phyloP scores from a whole-genome alignment of 2,888 invertebrate species.

The Cyclophora albipunctata region DNA sequence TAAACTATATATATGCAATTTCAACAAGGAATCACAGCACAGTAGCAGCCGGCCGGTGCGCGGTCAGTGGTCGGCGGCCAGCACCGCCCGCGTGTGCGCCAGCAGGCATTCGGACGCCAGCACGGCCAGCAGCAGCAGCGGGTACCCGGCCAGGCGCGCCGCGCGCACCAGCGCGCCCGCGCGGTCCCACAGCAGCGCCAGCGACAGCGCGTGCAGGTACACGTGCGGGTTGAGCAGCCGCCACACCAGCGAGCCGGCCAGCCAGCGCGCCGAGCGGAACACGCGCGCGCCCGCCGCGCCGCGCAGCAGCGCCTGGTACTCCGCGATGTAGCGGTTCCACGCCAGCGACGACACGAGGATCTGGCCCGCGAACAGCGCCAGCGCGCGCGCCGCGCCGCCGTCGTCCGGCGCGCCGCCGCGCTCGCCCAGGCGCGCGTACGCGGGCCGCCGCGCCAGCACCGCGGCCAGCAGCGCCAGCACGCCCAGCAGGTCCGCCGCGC shows the following conservation, averaged over 20 bases:
- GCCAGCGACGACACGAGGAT: constrained; percentile 83
- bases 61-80: too few species aligned
- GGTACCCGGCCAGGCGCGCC: constrained; percentile 82
- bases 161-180: constrained; percentile 84
- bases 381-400: constrained; percentile 80
- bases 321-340: constrained; percentile 89
- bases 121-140: constrained; percentile 79
- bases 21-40: too few species aligned
- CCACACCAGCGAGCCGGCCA: constrained; percentile 83
- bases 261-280: constrained; percentile 82
- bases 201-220: constrained; percentile 81
- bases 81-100: constrained; percentile 29
- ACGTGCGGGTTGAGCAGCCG: constrained; percentile 87
- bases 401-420: constrained; percentile 88
- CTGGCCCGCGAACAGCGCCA: constrained; percentile 84
- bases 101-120: constrained; percentile 83
- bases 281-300: constrained; percentile 80
- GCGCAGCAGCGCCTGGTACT: constrained; percentile 83
- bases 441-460: constrained; percentile 63
- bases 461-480: constrained; percentile 82
- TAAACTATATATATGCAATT: too few species aligned
- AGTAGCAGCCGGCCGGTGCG: too few species aligned
- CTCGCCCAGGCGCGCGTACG: constrained; percentile 74
- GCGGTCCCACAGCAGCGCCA: constrained; percentile 88
- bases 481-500: constrained; percentile 86